Base-by-base conservation (phyloP, 2,113 vertebrate genomes). In the Amia ocellicauda region DNA sequence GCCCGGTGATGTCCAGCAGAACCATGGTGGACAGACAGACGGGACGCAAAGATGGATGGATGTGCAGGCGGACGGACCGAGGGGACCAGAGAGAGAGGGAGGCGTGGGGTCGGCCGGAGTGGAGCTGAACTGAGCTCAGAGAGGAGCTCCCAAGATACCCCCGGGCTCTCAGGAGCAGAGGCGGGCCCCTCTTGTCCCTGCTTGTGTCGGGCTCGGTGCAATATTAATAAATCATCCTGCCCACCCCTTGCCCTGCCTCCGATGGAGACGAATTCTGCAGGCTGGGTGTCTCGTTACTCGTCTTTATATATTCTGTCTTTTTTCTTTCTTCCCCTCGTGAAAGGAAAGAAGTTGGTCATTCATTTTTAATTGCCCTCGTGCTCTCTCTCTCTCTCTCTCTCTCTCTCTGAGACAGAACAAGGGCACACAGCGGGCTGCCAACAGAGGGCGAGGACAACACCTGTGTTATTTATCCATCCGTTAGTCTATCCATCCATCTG, bases 221-320 rank as follows among this genome's bases (percentile, higher is more conserved):
- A 60, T 52, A 56, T 86, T 84, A 86, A 86, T 86, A 86, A 88
- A 88, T 84, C 80, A 90, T 85, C 57, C n/a, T n/a, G n/a, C n/a
- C n/a, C n/a, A n/a, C n/a, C n/a, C n/a, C n/a, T n/a, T n/a, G n/a
- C n/a, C n/a, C n/a, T 57, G 64, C 56, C 62, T 20, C 56, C 63
- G 64, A 67, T 62, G 43, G 51, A 56, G 59, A 57, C 60, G 63
- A n/a, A n/a, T 60, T 75, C 69, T 27, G 56, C 62, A 69, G 78
- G 70, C 66, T 62, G 61, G 49, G 86, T 71, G 72, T 89, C 77
- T 55, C 57, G 74, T 88, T 88, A 83, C 88, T 69, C 24, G 10
- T 43, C 64, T n/a, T n/a, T n/a, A n/a, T n/a, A n/a, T n/a, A n/a
- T n/a, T n/a, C n/a, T n/a, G n/a, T 36, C 5, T 64, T 69, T 58